Percentiles rank a stretch among this genome's conserved stretches.
phyloP scores from a whole-genome alignment of 1,140 invertebrate species.

The Lordiphosa stackelbergi region DNA sequence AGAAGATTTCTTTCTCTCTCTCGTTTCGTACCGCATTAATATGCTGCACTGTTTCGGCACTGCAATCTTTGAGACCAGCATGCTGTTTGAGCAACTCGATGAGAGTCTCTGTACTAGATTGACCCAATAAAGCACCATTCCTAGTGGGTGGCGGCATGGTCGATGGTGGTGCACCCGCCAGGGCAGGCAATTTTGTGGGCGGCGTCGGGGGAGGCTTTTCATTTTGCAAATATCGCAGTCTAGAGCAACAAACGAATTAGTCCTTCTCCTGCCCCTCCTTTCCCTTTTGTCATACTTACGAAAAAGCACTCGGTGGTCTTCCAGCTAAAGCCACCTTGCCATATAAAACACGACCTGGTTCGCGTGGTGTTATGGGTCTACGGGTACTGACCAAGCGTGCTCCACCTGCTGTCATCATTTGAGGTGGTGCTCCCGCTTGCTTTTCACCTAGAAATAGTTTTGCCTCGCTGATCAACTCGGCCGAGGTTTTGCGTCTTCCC shows the following conservation, averaged over 20 bases:
- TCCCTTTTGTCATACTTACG: conserved; percentile 78
- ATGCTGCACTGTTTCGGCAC: conserved; percentile 68
- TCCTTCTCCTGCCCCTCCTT: too few relatives aligned
- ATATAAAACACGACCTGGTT: conserved; percentile 85
- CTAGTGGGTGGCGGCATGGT: conserved; percentile 35
- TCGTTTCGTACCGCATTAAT: conserved; percentile 63
- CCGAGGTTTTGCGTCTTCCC: conserved; percentile 81
- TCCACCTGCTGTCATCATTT: conserved; percentile 54
- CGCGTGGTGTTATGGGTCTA: conserved; percentile 88
- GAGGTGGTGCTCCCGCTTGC: conserved; percentile 9
- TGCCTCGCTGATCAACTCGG: conserved; percentile 89
- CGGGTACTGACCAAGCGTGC: conserved; percentile 83
- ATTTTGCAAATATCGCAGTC: conserved; percentile 70
- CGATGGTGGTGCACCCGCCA: conserved; percentile 24
- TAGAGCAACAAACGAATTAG: not conserved
- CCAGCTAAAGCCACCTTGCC: conserved; percentile 80
- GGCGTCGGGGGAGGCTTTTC: conserved; percentile 54
- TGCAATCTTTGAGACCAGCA: conserved; percentile 73
- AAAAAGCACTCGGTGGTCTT: conserved; percentile 88
- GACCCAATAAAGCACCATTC: conserved; percentile 62
- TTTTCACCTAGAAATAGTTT: conserved; percentile 78
- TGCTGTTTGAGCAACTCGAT: conserved; percentile 75
- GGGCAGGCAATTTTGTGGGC: conserved; percentile 32
- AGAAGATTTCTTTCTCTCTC: too few relatives aligned
- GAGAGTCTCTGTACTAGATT: conserved; percentile 70